phyloP scores from a whole-genome alignment of 2,888 invertebrate species.

The Actias luna region DNA sequence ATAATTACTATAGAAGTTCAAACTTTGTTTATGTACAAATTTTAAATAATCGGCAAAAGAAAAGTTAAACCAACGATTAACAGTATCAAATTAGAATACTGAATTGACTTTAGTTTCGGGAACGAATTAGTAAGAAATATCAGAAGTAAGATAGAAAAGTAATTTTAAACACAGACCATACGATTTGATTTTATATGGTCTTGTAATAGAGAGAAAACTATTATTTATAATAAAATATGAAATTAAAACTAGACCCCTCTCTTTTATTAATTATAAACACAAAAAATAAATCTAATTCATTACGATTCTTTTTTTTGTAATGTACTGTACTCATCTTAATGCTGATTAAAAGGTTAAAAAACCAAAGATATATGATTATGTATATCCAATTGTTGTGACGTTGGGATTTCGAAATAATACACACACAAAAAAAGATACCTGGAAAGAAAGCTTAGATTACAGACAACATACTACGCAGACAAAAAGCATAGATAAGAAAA shows the following conservation, averaged over 20 bases:
- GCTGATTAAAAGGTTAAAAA: neutral
- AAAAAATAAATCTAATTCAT: no score
- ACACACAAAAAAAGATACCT: conserved; percentile 21
- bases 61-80: neutral
- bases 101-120: neutral
- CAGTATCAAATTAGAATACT: neutral
- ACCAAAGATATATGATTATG: neutral
- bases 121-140: neutral
- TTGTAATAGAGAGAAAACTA: no score
- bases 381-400: conserved; percentile 6
- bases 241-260: no score
- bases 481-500: conserved; percentile 60
- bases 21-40: neutral
- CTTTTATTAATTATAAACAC: no score
- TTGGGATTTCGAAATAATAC: neutral
- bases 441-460: conserved; percentile 29
- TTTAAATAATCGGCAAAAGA: neutral
- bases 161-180: no score
- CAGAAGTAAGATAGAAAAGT: neutral
- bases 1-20: neutral
- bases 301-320: no score
- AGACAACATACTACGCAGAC: conserved; percentile 58
- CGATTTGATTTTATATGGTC: no score
- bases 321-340: no score
- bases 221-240: no score